Evolutionary conservation across 2,888 invertebrate species (phyloP).

Genomic region (Pheosia gnoma): DNA sequence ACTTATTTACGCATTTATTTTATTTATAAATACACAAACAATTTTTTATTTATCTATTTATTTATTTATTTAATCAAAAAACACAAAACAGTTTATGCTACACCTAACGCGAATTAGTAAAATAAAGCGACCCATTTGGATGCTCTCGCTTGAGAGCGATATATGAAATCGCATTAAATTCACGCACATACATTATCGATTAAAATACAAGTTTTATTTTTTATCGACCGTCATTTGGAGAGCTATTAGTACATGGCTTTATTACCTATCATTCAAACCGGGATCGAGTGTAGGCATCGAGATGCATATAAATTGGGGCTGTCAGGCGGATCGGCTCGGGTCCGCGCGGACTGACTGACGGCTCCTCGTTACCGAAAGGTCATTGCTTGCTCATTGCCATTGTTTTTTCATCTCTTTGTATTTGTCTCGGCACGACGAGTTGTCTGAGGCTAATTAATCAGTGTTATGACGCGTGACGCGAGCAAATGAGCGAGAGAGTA

Average conservation of each 20-base stretch:
- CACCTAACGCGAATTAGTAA: too few species aligned
- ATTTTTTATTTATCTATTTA: too few species aligned
- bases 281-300: conserved; percentile 51
- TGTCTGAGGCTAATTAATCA: conserved; percentile 72
- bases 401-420: conserved; percentile 56
- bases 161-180: conserved; percentile 36
- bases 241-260: conserved; percentile 45
- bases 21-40: too few species aligned
- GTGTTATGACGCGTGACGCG: conserved; percentile 75
- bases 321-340: conserved; percentile 53
- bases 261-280: conserved; percentile 48
- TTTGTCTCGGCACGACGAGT: conserved; percentile 50
- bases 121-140: conserved; percentile 36
- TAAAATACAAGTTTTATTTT: conserved; percentile 13
- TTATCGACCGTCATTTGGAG: conserved; percentile 35
- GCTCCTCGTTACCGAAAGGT: conserved; percentile 77
- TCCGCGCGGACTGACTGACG: conserved; percentile 60
- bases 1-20: too few species aligned
- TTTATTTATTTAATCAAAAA: too few species aligned
- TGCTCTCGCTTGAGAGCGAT: conserved; percentile 46
- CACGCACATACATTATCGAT: conserved; percentile 20
- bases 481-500: conserved; percentile 63
- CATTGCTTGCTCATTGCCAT: conserved; percentile 61
- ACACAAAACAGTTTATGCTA: too few species aligned
- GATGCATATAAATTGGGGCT: conserved; percentile 74